phyloP scores from a whole-genome alignment of 2,888 invertebrate genomes.

The Lumbricus terrestris region DNA sequence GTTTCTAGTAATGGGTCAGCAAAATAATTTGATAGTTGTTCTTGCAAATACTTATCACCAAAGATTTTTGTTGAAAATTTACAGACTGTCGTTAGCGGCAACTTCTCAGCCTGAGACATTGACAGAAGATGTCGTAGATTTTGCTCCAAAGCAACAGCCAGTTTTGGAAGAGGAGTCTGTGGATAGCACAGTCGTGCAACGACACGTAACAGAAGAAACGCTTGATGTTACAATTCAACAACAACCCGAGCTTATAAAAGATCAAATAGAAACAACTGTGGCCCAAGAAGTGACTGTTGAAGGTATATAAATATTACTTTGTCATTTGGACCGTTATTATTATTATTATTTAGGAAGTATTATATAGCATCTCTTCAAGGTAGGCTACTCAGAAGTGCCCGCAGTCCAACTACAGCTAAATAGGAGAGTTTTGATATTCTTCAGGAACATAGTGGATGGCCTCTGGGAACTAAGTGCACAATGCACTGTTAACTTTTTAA shows the following conservation, averaged over 20 bases:
- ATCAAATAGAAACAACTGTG: constrained; percentile 17
- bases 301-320: not conserved
- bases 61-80: not conserved
- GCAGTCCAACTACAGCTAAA: no score
- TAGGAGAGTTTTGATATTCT: no score
- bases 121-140: constrained; percentile 15
- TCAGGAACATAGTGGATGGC: no score
- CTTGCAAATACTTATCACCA: not conserved
- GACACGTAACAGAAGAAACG: constrained; percentile 18
- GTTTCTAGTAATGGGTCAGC: not conserved
- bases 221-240: not conserved
- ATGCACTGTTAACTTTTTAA: not conserved
- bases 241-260: not conserved
- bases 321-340: not conserved
- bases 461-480: no score
- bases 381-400: no score
- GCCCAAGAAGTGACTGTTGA: not conserved
- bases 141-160: constrained; percentile 9
- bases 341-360: no score
- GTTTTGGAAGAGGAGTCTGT: not conserved
- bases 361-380: no score
- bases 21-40: not conserved
- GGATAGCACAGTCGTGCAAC: not conserved
- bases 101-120: not conserved
- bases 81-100: not conserved